phyloP scores from a whole-genome alignment of 2,113 vertebrate species.

The Gobiocypris rarus region DNA sequence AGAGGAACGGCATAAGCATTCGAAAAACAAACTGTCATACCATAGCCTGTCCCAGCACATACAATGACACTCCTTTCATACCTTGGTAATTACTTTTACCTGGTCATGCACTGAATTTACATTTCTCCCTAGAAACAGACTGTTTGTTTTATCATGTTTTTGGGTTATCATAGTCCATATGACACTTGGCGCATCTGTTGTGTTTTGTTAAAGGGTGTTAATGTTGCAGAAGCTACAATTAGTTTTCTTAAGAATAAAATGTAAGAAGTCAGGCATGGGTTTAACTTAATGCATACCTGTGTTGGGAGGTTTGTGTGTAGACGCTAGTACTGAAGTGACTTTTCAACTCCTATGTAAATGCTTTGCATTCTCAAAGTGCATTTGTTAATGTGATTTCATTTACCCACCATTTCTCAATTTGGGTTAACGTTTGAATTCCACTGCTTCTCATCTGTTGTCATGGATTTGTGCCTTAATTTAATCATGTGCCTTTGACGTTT shows the following conservation, averaged over 20 bases:
- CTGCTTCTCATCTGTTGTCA: background rate
- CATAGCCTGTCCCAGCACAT: background rate
- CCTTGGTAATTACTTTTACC: background rate
- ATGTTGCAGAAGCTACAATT: background rate
- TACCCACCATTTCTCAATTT: constrained; percentile 34
- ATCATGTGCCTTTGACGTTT: background rate
- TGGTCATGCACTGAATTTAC: background rate
- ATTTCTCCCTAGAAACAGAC: background rate
- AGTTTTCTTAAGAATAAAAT: background rate
- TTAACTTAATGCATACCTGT: constrained; percentile 55
- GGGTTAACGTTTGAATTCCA: constrained; percentile 18
- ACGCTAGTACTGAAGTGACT: background rate
- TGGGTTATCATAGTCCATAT: background rate
- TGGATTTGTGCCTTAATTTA: constrained; percentile 3
- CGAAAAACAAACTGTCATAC: constrained; percentile 7
- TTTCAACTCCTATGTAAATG: constrained; percentile 19
- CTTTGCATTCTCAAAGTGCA: constrained; percentile 41
- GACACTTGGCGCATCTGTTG: background rate
- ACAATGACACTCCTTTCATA: constrained; percentile 10
- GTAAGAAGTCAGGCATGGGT: background rate
- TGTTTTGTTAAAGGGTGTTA: background rate
- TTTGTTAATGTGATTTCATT: constrained; percentile 30
- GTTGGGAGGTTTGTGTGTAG: constrained; percentile 51
- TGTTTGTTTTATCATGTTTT: constrained; percentile 25
- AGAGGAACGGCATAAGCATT: background rate